Percentiles rank a stretch among this genome's conserved stretches.
Evolutionary conservation across 1,140 invertebrate species (phyloP).

Genomic region (Aphelinus certus): DNA sequence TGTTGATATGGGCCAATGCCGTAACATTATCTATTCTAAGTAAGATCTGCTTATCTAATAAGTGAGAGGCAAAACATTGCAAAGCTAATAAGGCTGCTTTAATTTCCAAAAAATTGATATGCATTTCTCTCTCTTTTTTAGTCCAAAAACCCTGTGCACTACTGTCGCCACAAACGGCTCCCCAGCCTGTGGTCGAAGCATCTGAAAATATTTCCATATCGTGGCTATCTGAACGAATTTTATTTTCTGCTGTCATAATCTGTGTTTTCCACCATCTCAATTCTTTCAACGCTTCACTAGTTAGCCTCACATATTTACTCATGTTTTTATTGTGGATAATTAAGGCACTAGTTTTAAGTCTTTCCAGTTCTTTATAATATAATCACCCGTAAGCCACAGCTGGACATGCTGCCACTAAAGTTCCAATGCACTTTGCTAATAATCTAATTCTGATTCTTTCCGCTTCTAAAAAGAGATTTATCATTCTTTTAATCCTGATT

Average conservation of each 20-base stretch:
- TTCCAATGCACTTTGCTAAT: constrained; percentile 16
- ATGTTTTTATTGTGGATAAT: constrained; percentile 34
- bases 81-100: neutral
- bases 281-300: constrained; percentile 13
- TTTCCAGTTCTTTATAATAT: constrained; percentile 15
- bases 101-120: constrained; percentile 10
- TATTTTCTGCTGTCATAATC: constrained; percentile 17
- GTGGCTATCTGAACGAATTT: constrained; percentile 37
- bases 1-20: constrained; percentile 39
- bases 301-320: neutral
- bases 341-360: constrained; percentile 31
- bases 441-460: constrained; percentile 24
- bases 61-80: neutral
- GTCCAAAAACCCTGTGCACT: constrained; percentile 48
- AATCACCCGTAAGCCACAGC: constrained; percentile 2
- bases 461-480: neutral
- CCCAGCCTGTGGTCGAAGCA: constrained; percentile 55
- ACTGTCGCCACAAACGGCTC: constrained; percentile 30
- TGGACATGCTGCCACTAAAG: neutral
- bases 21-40: constrained; percentile 46
- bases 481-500: neutral
- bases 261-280: constrained; percentile 33
- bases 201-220: constrained; percentile 55
- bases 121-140: constrained; percentile 30
- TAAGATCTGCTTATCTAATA: constrained; percentile 33